Conservation (phyloP, 1,140 invertebrate species). For the Pogonognathellus flavescens region DNA sequence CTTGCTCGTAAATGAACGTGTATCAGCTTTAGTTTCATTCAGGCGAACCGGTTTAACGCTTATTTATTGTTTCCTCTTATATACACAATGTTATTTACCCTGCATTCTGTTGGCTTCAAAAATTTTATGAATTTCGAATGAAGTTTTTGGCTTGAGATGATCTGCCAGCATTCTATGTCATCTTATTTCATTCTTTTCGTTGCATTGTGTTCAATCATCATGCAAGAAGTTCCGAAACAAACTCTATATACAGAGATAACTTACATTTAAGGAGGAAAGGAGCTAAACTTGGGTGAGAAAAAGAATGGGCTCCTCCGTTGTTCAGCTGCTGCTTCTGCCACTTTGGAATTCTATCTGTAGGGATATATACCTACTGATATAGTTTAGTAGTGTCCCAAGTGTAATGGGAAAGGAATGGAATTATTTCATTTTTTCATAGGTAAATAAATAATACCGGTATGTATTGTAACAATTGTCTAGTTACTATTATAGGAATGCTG, state of each 20-base stretch:
- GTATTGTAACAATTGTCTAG: no score
- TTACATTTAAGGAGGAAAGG: no score
- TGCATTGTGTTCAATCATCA: neutral
- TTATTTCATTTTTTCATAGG: no score
- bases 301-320: neutral
- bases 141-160: slow-evolving; percentile 32
- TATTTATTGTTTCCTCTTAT: slow-evolving; percentile 53
- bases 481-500: no score
- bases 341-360: no score
- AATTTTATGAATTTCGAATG: slow-evolving; percentile 45
- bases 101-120: slow-evolving; percentile 22
- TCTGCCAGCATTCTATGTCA: slow-evolving; percentile 40
- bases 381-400: no score
- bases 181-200: slow-evolving; percentile 13
- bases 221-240: slow-evolving; percentile 16
- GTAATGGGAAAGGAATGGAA: no score
- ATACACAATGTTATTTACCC: neutral
- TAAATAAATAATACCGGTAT: no score
- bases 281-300: neutral
- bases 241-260: neutral
- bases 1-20: neutral
- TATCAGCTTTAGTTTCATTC: slow-evolving; percentile 50
- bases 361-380: no score
- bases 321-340: slow-evolving; percentile 4
- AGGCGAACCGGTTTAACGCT: slow-evolving; percentile 47